Evolutionary conservation across 2,797 vertebrate genomes (phyloP).

Genomic region (Eulemur coronatus): DNA sequence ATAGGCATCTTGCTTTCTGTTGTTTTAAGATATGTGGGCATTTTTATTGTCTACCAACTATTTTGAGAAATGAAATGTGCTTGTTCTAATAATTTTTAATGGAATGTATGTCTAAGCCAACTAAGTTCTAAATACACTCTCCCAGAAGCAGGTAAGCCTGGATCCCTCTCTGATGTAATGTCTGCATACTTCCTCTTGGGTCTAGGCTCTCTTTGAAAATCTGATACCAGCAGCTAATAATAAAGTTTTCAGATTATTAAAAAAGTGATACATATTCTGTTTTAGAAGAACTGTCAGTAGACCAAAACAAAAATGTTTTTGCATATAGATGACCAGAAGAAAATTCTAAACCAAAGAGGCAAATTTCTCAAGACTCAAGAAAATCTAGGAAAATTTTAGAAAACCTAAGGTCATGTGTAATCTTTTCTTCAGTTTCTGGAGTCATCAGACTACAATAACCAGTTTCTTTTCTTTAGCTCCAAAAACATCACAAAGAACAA

Average conservation of each 20-base stretch:
- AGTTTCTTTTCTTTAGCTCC: slow-evolving; percentile 82
- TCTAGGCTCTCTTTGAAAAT: neutral
- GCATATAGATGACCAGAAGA: neutral
- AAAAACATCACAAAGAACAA: slow-evolving; percentile 51
- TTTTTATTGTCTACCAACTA: neutral
- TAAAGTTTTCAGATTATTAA: slow-evolving; percentile 34
- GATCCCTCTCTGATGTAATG: neutral
- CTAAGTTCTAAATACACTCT: neutral
- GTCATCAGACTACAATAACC: slow-evolving; percentile 40
- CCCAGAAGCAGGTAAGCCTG: neutral
- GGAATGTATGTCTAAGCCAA: neutral
- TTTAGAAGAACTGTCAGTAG: neutral
- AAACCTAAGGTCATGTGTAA: neutral
- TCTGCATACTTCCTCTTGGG: neutral
- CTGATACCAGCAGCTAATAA: neutral
- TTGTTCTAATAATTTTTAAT: neutral
- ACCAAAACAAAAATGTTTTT: neutral
- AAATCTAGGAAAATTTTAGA: neutral
- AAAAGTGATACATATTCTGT: neutral
- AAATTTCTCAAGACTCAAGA: slow-evolving; percentile 12
- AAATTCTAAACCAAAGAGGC: neutral
- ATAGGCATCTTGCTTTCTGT: neutral
- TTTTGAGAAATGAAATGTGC: neutral
- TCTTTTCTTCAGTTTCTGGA: slow-evolving; percentile 15
- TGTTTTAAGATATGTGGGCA: neutral